These are phyloP conservation scores for Periophthalmus magnuspinnatus DNA, from an alignment of 2,797 vertebrate genomes.

Conservation along the genomic window DNA sequence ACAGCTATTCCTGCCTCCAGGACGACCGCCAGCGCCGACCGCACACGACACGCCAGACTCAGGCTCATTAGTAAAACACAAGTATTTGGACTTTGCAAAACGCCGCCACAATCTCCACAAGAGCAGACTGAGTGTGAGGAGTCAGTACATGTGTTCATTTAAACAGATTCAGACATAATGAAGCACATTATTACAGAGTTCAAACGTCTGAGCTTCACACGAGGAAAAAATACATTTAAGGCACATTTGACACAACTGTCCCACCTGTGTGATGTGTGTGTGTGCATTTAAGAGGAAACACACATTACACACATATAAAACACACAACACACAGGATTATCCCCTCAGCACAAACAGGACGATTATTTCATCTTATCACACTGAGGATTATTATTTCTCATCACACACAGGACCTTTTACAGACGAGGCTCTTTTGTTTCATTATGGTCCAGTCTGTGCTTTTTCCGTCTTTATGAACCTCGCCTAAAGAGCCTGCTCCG, in stretches of 20 bases:
- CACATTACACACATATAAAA: too few species aligned
- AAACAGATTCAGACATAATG: too few species aligned
- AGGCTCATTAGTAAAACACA: constrained; percentile 48
- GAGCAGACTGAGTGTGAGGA: constrained; percentile 19
- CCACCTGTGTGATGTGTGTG: too few species aligned
- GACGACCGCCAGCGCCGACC: constrained; percentile 50
- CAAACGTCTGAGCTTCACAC: not conserved
- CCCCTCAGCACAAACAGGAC: too few species aligned
- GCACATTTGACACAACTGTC: too few species aligned
- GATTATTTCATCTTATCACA: too few species aligned
- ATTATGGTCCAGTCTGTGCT: constrained; percentile 38
- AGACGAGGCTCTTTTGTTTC: constrained; percentile 39
- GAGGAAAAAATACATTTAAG: too few species aligned
- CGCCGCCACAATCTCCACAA: constrained; percentile 43
- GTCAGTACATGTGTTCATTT: not conserved
- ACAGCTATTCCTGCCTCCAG: constrained; percentile 66
- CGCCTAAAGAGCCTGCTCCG: constrained; percentile 61
- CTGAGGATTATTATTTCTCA: too few species aligned
- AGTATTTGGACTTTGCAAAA: constrained; percentile 40
- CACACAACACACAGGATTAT: too few species aligned
- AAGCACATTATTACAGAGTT: not conserved
- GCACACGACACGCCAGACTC: constrained; percentile 39
- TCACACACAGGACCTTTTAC: too few species aligned
- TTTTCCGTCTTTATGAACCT: constrained; percentile 57
- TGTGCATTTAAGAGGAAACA: too few species aligned